These are phyloP conservation scores for Gavia stellata DNA, from an alignment of 2,113 vertebrate species.

Conservation along the genomic window DNA sequence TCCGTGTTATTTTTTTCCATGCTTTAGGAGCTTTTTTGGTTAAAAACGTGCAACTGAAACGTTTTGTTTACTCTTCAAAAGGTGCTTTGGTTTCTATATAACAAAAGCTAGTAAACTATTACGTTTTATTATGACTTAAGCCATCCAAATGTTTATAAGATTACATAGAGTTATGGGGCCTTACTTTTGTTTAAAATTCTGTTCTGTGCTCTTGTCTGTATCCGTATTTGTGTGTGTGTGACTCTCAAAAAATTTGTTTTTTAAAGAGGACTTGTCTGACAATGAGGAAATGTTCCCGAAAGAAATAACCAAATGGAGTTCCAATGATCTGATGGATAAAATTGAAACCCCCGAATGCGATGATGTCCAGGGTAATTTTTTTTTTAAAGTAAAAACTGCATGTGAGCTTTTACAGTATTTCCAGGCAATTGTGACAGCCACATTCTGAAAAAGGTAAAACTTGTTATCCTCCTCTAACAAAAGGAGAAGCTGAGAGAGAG, in stretches of 20 bases:
- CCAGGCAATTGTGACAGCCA: neutral
- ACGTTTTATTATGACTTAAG: neutral
- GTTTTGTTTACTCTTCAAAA: neutral
- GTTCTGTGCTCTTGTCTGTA: neutral
- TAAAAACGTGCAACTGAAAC: neutral
- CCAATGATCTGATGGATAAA: conserved; percentile 94
- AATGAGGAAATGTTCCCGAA: conserved; percentile 87
- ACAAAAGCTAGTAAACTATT: neutral
- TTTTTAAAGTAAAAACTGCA: neutral
- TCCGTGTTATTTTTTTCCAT: neutral
- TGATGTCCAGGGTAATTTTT: conserved; percentile 74
- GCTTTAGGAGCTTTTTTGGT: neutral
- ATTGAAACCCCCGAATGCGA: conserved; percentile 85
- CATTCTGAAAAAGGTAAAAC: neutral
- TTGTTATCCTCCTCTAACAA: conserved; percentile 12
- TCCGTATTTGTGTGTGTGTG: neutral
- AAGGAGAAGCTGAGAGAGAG: neutral
- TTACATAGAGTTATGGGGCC: neutral
- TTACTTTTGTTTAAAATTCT: neutral
- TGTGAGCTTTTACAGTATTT: neutral
- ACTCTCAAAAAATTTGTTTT: conserved; percentile 14
- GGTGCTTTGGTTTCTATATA: neutral
- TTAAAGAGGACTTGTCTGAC: conserved; percentile 88
- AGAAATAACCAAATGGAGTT: conserved; percentile 93
- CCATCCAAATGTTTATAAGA: neutral